Conservation (phyloP, 2,113 vertebrate species). For the Nansenia antarctica region DNA sequence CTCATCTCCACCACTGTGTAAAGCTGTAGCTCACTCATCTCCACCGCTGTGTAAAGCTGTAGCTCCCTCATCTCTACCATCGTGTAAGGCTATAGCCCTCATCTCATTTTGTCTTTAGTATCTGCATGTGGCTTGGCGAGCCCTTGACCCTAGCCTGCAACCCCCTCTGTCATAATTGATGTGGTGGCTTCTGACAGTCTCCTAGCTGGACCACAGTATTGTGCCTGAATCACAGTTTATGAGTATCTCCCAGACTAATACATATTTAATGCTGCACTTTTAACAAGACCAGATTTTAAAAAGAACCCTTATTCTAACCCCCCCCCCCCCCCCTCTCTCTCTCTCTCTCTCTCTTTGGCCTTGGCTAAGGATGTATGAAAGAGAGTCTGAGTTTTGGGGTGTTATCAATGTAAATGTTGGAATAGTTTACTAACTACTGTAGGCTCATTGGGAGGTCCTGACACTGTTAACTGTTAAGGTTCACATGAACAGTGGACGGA, state of each 20-base stretch:
- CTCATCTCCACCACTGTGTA: no score
- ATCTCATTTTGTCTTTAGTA: slow-evolving; percentile 30
- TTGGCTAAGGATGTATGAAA: background rate
- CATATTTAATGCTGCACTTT: slow-evolving; percentile 62
- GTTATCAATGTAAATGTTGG: background rate
- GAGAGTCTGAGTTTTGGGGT: background rate
- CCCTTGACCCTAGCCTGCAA: background rate
- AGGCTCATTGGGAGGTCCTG: no score
- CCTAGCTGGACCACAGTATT: slow-evolving; percentile 18
- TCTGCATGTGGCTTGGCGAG: slow-evolving; percentile 3
- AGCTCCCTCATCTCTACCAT: background rate
- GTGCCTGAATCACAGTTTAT: slow-evolving; percentile 42
- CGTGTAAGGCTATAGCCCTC: background rate
- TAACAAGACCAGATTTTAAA: slow-evolving; percentile 60
- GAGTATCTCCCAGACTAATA: slow-evolving; percentile 58
- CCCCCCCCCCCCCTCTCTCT: background rate
- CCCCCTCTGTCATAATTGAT: slow-evolving; percentile 49
- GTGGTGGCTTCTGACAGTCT: slow-evolving; percentile 14
- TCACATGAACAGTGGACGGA: background rate
- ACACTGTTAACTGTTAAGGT: background rate
- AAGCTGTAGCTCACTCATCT: background rate
- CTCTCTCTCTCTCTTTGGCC: background rate
- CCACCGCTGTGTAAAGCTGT: no score
- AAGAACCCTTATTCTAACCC: background rate
- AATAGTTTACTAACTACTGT: background rate